Conservation (phyloP, 2,113 vertebrate species). For the Origma solitaria region DNA sequence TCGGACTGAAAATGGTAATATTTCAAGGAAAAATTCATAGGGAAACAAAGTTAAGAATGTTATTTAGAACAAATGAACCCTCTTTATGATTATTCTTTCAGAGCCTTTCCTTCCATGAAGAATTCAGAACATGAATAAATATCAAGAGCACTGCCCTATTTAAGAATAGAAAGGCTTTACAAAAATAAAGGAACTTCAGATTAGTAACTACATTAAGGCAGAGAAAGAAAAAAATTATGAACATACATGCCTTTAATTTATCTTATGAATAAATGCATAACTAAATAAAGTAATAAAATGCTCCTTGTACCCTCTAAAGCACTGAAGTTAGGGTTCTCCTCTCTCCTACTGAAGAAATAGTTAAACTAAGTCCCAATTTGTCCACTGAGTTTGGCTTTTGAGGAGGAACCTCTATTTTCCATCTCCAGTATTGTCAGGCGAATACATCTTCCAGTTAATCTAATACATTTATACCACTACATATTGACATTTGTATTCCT, state of each 20-base stretch:
- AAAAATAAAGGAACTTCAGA: neutral
- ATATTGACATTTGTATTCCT: neutral
- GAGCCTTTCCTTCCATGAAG: neutral
- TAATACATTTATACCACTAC: neutral
- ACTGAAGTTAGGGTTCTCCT: neutral
- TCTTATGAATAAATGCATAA: neutral
- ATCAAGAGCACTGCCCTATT: neutral
- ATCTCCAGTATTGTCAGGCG: neutral
- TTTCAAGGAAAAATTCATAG: neutral
- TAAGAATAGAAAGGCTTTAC: neutral
- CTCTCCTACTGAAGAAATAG: neutral
- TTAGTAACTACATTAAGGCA: neutral
- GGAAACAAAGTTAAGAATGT: neutral
- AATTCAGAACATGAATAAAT: neutral
- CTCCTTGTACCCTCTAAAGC: neutral
- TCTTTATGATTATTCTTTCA: neutral
- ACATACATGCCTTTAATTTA: neutral
- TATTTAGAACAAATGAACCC: neutral
- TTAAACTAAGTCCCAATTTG: neutral
- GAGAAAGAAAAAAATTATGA: neutral
- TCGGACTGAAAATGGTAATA: neutral
- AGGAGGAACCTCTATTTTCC: neutral
- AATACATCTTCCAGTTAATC: neutral
- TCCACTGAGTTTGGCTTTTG: neutral
- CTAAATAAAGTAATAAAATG: neutral